phyloP scores from a whole-genome alignment of 2,888 invertebrate genomes.

The Apodemia zela region DNA sequence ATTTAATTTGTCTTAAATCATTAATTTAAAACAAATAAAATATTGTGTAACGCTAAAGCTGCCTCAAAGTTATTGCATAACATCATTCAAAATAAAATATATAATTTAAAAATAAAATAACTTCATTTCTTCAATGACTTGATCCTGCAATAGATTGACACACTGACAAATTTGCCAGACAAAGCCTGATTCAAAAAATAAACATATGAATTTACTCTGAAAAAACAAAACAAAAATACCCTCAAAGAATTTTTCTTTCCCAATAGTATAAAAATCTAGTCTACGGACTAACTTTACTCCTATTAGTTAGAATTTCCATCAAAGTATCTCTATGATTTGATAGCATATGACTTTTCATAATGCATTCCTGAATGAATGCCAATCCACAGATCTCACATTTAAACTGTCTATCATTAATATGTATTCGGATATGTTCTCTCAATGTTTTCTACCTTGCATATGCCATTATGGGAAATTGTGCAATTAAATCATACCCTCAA shows the following conservation, averaged over 20 bases:
- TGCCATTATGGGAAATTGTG: slow-evolving; percentile 55
- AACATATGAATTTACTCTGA: neutral
- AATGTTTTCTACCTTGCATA: slow-evolving; percentile 67
- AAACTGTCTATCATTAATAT: slow-evolving; percentile 65
- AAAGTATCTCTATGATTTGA: slow-evolving; percentile 62
- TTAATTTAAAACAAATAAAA: no score
- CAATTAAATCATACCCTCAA: neutral
- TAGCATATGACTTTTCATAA: slow-evolving; percentile 66
- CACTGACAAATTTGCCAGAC: neutral
- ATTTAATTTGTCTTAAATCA: no score
- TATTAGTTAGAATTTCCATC: slow-evolving; percentile 48
- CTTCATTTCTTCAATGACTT: no score
- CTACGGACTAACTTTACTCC: slow-evolving; percentile 28
- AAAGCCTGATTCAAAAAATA: neutral
- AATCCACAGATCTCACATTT: slow-evolving; percentile 59
- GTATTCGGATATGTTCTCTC: slow-evolving; percentile 67
- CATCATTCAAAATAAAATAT: no score
- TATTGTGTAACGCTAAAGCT: no score
- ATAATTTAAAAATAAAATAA: no score
- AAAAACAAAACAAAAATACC: neutral
- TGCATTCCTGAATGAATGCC: slow-evolving; percentile 62
- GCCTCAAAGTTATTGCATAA: no score
- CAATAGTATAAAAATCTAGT: no score
- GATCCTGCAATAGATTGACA: neutral
- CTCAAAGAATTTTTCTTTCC: neutral